phyloP scores from a whole-genome alignment of 2,113 vertebrate species.

The Trematomus loennbergii region DNA sequence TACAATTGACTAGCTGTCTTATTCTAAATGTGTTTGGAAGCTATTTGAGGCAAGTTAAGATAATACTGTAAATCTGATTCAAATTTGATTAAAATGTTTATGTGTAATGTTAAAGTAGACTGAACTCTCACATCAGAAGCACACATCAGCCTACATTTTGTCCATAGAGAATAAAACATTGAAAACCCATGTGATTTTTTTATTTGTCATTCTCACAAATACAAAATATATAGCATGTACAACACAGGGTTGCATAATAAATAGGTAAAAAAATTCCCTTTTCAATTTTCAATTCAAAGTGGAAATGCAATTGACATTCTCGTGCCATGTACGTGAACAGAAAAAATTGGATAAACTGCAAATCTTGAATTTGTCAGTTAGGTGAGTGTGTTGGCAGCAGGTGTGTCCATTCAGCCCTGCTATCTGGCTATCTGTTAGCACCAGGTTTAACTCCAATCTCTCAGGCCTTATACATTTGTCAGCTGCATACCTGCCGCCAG shows the following conservation, averaged over 20 bases:
- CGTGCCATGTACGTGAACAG: not conserved
- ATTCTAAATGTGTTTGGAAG: too few species aligned
- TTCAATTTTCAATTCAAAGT: slow-evolving; percentile 15
- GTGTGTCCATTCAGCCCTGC: slow-evolving; percentile 29
- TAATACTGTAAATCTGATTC: too few species aligned
- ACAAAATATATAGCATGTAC: not conserved
- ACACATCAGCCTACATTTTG: not conserved
- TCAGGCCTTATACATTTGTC: slow-evolving; percentile 49
- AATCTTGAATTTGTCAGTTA: slow-evolving; percentile 15
- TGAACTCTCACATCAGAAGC: not conserved
- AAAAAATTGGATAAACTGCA: slow-evolving; percentile 15
- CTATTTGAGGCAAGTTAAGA: too few species aligned
- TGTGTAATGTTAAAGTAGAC: too few species aligned
- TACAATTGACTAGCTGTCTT: too few species aligned
- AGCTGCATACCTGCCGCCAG: slow-evolving; percentile 57
- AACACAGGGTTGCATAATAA: not conserved
- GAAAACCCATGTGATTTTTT: not conserved
- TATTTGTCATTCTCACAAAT: not conserved
- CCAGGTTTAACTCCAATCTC: slow-evolving; percentile 49
- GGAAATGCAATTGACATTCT: slow-evolving; percentile 21
- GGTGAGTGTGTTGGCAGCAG: slow-evolving; percentile 21
- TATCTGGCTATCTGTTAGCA: slow-evolving; percentile 55
- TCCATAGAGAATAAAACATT: not conserved
- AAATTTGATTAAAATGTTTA: too few species aligned
- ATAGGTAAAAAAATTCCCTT: not conserved